These are phyloP conservation scores for Ceuthmochares aereus DNA, from an alignment of 2,113 vertebrate genomes.

Conservation along the genomic window DNA sequence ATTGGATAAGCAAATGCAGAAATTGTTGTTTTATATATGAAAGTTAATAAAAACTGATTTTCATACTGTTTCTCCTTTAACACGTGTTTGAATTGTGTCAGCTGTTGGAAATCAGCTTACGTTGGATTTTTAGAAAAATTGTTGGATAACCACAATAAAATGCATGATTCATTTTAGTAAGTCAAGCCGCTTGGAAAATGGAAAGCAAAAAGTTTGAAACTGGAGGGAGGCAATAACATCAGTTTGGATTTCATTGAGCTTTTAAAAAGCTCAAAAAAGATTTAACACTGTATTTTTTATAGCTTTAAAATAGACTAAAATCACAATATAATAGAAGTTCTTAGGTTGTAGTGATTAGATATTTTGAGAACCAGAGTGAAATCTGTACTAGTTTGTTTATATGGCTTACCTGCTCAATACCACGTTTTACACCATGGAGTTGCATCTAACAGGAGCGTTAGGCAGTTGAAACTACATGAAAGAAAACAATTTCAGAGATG, in stretches of 20 bases:
- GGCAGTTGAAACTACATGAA: not conserved
- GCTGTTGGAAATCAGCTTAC: not conserved
- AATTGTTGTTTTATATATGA: not conserved
- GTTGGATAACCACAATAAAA: not conserved
- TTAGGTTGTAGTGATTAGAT: not conserved
- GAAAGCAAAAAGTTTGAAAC: not conserved
- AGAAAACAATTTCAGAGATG: not conserved
- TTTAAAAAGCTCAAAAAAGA: not conserved
- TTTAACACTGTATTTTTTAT: not conserved
- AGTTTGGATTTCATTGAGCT: not conserved
- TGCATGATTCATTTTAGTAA: not conserved
- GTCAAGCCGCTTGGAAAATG: not conserved
- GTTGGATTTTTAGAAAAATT: not conserved
- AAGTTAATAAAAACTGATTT: slow-evolving; percentile 42
- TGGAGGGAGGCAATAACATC: not conserved
- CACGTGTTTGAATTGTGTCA: not conserved
- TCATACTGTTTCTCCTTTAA: not conserved
- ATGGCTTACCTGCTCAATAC: not conserved
- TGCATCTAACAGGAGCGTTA: not conserved
- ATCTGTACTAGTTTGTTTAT: not conserved
- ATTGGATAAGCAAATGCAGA: not conserved
- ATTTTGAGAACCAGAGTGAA: not conserved
- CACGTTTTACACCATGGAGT: not conserved
- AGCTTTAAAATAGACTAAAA: not conserved
- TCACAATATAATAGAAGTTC: not conserved